These are phyloP conservation scores for Spilogale gracilis DNA, from an alignment of 2,113 vertebrate genomes.

Conservation along the genomic window DNA sequence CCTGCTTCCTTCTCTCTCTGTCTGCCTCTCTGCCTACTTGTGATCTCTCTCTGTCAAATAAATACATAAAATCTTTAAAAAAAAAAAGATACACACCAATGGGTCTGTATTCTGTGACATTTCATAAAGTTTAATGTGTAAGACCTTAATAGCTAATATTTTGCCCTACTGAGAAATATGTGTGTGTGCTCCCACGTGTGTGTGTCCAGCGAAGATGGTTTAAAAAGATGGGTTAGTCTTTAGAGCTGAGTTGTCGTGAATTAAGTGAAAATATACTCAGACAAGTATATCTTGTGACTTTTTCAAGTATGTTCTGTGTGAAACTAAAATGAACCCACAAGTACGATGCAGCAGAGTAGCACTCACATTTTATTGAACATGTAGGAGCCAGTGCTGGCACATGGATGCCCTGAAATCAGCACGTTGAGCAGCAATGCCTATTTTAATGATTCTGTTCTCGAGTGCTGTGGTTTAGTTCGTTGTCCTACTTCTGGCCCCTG, in stretches of 20 bases:
- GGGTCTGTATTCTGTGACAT: not conserved
- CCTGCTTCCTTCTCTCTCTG: too few species aligned
- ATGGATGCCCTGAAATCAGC: not conserved
- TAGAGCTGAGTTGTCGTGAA: not conserved
- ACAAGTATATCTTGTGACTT: slow-evolving; percentile 21
- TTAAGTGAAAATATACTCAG: slow-evolving; percentile 35
- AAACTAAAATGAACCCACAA: slow-evolving; percentile 25
- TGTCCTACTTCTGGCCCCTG: not conserved
- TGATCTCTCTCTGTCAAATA: too few species aligned
- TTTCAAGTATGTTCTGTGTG: not conserved
- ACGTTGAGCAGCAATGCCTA: not conserved
- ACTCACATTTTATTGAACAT: not conserved
- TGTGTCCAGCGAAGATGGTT: not conserved
- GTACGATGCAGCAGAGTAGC: not conserved
- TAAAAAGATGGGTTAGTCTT: not conserved
- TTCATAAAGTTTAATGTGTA: slow-evolving; percentile 20
- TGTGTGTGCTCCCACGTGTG: not conserved
- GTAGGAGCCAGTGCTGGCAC: not conserved
- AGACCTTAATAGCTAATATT: slow-evolving; percentile 8
- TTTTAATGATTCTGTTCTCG: slow-evolving; percentile 41
- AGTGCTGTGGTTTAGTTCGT: slow-evolving; percentile 16
- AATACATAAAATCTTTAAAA: too few species aligned
- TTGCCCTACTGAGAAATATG: not conserved
- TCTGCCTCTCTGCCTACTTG: too few species aligned
- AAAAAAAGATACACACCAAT: not conserved